These are phyloP conservation scores for Hesperia comma DNA, from an alignment of 2,888 invertebrate species.

Conservation along the genomic window DNA sequence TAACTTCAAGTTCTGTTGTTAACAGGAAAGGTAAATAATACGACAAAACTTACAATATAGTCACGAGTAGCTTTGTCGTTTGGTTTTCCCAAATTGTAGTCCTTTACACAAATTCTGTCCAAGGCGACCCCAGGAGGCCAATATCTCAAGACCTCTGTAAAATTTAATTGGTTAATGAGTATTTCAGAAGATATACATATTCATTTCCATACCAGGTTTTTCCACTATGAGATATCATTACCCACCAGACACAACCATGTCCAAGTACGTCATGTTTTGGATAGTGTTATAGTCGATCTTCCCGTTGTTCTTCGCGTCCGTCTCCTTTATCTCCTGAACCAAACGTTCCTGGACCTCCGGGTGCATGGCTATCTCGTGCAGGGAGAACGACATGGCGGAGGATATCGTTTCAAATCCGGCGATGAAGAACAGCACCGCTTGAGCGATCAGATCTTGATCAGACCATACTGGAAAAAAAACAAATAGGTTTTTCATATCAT, in stretches of 20 bases:
- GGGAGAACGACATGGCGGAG: conserved; percentile 65
- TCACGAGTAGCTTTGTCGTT: conserved; percentile 55
- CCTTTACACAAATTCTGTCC: conserved; percentile 78
- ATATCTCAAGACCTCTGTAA: conserved; percentile 66
- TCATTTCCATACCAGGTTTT: too few relatives aligned
- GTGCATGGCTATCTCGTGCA: conserved; percentile 80
- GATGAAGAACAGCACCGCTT: conserved; percentile 73
- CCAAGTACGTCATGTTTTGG: conserved; percentile 80
- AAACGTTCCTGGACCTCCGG: conserved; percentile 79
- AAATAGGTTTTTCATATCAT: background rate
- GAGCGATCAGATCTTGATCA: conserved; percentile 62
- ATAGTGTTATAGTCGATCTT: conserved; percentile 70
- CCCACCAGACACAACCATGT: conserved; percentile 79
- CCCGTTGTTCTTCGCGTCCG: conserved; percentile 56
- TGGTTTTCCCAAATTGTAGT: conserved; percentile 71
- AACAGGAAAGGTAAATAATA: background rate
- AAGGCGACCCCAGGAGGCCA: conserved; percentile 72
- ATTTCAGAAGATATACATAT: too few relatives aligned
- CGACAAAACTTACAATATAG: conserved; percentile 60
- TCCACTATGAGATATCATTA: background rate
- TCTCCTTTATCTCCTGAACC: conserved; percentile 73
- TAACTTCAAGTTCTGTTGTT: too few relatives aligned
- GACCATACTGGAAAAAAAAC: conserved; percentile 49
- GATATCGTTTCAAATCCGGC: conserved; percentile 76
- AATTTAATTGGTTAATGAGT: too few relatives aligned